Evolutionary conservation across 2,113 vertebrate species (phyloP).

Genomic region (Gymnobelideus leadbeateri): DNA sequence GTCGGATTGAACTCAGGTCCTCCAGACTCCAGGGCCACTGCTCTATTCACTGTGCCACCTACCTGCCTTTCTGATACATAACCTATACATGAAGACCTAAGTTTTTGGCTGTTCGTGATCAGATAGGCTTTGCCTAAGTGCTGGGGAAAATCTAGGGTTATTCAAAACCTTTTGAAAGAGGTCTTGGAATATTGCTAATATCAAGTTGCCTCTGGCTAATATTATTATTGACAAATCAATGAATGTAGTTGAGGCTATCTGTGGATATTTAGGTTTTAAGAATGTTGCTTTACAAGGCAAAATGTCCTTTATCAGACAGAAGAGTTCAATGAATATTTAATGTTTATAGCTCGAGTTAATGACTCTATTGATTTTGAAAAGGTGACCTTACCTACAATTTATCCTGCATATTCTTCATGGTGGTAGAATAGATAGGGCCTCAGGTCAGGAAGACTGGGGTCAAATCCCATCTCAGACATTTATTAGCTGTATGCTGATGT

Average conservation of each 20-base stretch:
- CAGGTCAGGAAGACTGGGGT: background rate
- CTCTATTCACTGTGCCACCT: no score
- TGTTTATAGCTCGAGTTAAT: background rate
- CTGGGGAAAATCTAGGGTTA: background rate
- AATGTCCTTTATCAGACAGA: constrained; percentile 8
- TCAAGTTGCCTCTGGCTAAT: background rate
- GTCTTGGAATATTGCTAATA: background rate
- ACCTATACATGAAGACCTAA: background rate
- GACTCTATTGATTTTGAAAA: background rate
- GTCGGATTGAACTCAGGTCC: no score
- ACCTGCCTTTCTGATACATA: no score
- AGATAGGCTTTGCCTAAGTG: background rate
- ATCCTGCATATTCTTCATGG: background rate
- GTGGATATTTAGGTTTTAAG: constrained; percentile 25
- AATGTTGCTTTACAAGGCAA: background rate
- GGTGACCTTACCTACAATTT: background rate
- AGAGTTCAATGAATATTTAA: background rate
- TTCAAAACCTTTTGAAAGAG: background rate
- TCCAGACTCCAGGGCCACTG: no score
- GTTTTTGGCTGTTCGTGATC: background rate
- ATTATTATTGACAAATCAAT: constrained; percentile 14
- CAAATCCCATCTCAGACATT: background rate
- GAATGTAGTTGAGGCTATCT: background rate
- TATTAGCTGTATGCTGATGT: background rate
- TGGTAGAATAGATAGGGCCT: background rate